These are phyloP conservation scores for Sericinus montela DNA, from an alignment of 2,888 invertebrate species.

Conservation along the genomic window DNA sequence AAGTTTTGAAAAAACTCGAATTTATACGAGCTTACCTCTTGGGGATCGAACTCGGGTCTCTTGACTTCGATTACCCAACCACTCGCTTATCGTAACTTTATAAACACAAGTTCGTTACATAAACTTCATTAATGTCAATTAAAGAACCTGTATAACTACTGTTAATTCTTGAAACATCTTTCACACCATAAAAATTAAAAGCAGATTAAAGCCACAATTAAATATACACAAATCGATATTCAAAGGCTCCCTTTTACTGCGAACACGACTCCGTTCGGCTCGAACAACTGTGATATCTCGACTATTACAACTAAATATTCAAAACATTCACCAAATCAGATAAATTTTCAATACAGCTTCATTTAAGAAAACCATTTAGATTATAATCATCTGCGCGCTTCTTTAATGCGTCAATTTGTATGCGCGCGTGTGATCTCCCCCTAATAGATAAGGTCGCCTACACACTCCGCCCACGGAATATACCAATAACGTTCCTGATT, in stretches of 20 bases:
- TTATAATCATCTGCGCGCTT: slow-evolving; percentile 46
- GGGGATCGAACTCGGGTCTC: no score
- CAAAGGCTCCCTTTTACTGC: background rate
- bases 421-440: slow-evolving; percentile 57
- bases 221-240: background rate
- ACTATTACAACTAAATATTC: background rate
- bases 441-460: slow-evolving; percentile 40
- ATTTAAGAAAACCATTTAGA: slow-evolving; percentile 53
- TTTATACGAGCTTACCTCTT: no score
- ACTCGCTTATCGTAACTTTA: no score
- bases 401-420: slow-evolving; percentile 64
- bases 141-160: no score
- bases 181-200: no score
- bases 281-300: background rate
- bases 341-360: slow-evolving; percentile 57
- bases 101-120: no score
- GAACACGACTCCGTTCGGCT: background rate
- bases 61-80: no score
- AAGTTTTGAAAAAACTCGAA: no score
- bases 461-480: background rate
- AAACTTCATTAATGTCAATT: no score
- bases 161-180: no score
- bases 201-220: no score
- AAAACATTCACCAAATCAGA: slow-evolving; percentile 22
- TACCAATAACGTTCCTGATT: background rate